Evolutionary conservation across 2,797 vertebrate species (phyloP).

Genomic region (Tenualosa ilisha): DNA sequence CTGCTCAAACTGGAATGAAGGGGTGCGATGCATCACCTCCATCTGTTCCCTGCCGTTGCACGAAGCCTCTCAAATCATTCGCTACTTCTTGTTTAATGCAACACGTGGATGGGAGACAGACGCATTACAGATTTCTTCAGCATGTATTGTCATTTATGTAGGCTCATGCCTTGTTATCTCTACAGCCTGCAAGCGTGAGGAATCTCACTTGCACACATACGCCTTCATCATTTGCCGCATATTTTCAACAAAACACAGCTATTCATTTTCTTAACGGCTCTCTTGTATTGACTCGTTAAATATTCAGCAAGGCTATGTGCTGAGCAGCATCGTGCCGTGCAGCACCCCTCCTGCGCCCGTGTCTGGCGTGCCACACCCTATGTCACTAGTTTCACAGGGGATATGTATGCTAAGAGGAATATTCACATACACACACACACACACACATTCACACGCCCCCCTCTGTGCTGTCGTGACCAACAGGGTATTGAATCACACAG

Average conservation of each 20-base stretch:
- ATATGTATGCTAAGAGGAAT: neutral
- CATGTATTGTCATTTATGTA: neutral
- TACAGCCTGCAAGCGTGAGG: conserved; percentile 28
- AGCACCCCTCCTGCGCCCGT: neutral
- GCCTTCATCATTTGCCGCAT: conserved; percentile 34
- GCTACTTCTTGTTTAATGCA: conserved; percentile 43
- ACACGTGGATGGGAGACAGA: conserved; percentile 20
- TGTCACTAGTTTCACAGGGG: neutral
- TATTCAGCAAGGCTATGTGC: conserved; percentile 35
- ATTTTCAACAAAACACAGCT: conserved; percentile 35
- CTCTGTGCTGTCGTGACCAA: neutral
- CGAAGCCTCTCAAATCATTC: conserved; percentile 38
- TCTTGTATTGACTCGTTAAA: conserved; percentile 43
- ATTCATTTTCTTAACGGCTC: conserved; percentile 23
- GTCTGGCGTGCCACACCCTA: neutral
- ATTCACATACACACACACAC: neutral
- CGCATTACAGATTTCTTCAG: neutral
- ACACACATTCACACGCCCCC: neutral
- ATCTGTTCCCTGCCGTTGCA: conserved; percentile 26
- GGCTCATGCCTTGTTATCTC: conserved; percentile 16
- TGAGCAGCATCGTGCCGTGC: neutral
- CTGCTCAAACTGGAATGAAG: neutral
- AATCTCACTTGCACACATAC: conserved; percentile 28
- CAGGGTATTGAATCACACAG: neutral
- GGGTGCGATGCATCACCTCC: conserved; percentile 24